Conservation (phyloP, 1,140 invertebrate species). For the Berghia stephanieae region DNA sequence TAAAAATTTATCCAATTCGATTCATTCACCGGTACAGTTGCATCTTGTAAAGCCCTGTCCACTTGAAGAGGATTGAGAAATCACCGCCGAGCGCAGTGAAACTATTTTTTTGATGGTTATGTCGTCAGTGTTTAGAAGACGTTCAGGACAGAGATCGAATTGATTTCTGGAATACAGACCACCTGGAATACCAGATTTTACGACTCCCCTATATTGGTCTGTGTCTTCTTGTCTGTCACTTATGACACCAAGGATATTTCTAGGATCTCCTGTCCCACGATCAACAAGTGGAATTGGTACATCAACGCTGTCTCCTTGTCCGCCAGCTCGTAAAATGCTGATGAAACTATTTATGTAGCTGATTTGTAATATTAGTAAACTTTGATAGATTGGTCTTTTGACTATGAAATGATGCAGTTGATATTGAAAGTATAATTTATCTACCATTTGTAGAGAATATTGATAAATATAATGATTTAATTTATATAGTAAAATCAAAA, state of each 20-base stretch:
- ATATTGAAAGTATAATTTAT: too few species aligned
- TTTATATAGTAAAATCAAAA: too few species aligned
- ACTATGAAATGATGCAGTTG: too few species aligned
- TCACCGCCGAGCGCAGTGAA: slow-evolving; percentile 9
- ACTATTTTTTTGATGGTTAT: neutral
- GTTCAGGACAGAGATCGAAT: slow-evolving; percentile 19
- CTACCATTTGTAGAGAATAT: too few species aligned
- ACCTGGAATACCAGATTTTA: slow-evolving; percentile 15
- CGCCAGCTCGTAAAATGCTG: too few species aligned
- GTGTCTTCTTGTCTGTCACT: slow-evolving; percentile 10
- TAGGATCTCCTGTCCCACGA: neutral
- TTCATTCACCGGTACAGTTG: neutral
- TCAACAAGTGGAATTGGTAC: too few species aligned
- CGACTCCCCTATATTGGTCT: slow-evolving; percentile 1
- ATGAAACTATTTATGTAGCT: too few species aligned
- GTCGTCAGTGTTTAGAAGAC: slow-evolving; percentile 9
- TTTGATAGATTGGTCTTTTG: too few species aligned
- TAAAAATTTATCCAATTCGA: too few species aligned
- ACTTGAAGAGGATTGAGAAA: slow-evolving; percentile 9
- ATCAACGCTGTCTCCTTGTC: too few species aligned
- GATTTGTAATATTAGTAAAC: too few species aligned
- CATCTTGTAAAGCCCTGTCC: slow-evolving; percentile 24
- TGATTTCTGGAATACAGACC: slow-evolving; percentile 22
- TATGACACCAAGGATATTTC: neutral
- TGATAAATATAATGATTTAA: too few species aligned